Evolutionary conservation across 2,888 invertebrate species (phyloP).

Genomic region (Cantharis lateralis): DNA sequence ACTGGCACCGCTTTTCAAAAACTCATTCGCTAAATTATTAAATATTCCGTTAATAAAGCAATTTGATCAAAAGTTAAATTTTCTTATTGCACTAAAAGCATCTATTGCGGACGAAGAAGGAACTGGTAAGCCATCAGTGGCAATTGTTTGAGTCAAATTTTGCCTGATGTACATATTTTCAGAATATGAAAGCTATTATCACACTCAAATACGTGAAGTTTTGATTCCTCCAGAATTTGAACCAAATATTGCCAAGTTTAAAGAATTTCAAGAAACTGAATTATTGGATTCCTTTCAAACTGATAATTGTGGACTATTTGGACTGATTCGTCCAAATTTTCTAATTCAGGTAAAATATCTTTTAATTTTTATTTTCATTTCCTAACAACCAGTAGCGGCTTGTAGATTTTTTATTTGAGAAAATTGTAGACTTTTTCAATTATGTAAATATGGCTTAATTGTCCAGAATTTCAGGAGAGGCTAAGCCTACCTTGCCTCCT

Average conservation of each 20-base stretch:
- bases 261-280: not conserved
- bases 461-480: too few relatives aligned
- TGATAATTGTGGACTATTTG: not conserved
- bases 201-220: not conserved
- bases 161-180: not conserved
- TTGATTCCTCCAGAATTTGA: not conserved
- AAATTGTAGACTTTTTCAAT: too few relatives aligned
- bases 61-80: conserved; percentile 6
- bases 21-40: not conserved
- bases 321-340: not conserved
- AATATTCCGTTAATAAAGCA: conserved; percentile 5
- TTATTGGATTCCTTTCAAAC: not conserved
- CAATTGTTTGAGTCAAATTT: not conserved
- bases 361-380: not conserved
- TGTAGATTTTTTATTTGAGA: too few relatives aligned
- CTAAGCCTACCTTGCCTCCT: too few relatives aligned
- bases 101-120: not conserved
- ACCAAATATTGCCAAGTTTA: not conserved
- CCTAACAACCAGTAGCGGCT: too few relatives aligned
- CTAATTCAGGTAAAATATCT: not conserved
- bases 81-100: not conserved
- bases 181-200: not conserved
- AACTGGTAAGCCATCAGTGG: not conserved
- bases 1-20: not conserved
- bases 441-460: too few relatives aligned